These are phyloP conservation scores for Cuniculus paca DNA, from an alignment of 2,797 vertebrate species.

Conservation along the genomic window DNA sequence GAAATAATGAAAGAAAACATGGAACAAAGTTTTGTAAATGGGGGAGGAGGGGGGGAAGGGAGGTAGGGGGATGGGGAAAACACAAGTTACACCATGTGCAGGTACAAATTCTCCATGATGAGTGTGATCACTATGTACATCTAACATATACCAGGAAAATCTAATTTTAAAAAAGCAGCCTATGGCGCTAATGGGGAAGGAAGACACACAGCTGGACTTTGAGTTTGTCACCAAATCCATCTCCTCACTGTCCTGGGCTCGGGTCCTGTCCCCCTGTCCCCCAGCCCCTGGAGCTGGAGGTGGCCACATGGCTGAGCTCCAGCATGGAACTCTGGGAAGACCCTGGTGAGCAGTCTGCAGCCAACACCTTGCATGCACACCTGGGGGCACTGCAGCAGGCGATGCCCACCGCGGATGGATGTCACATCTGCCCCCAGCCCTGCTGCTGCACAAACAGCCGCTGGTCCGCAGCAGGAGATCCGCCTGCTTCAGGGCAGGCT, in stretches of 20 bases:
- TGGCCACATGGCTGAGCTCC: fast-evolving
- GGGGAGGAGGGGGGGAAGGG: too few species aligned
- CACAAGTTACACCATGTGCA: neutral
- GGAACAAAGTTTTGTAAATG: neutral
- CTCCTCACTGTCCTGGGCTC: neutral
- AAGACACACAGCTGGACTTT: neutral
- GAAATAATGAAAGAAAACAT: neutral
- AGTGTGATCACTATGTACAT: neutral
- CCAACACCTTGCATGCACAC: fast-evolving
- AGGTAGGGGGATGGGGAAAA: neutral
- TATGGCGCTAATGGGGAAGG: neutral
- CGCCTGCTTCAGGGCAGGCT: neutral
- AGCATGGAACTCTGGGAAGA: neutral
- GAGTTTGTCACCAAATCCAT: neutral
- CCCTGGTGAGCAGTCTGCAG: neutral
- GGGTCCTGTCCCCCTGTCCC: neutral
- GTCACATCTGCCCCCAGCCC: neutral
- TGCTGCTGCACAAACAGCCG: neutral
- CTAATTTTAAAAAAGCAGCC: neutral
- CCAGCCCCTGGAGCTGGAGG: neutral
- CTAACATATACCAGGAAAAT: neutral
- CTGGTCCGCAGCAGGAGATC: neutral
- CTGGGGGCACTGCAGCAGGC: neutral
- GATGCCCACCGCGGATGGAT: fast-evolving
- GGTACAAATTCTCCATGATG: neutral